phyloP scores from a whole-genome alignment of 2,888 invertebrate species.

The Apodemia hepburni region DNA sequence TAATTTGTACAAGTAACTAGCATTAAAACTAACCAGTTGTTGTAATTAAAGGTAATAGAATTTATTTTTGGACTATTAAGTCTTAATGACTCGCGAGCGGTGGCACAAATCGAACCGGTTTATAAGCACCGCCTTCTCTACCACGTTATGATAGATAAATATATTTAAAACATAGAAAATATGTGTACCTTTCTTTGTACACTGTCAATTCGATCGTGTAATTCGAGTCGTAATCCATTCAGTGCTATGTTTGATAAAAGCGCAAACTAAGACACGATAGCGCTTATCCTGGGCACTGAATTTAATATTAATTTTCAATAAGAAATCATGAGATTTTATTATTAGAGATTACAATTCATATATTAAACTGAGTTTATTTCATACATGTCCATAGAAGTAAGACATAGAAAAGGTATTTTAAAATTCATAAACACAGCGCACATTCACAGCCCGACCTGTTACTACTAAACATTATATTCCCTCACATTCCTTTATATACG shows the following conservation, averaged over 20 bases:
- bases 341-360: conserved; percentile 5
- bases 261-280: conserved; percentile 6
- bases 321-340: not conserved
- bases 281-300: not conserved
- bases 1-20: not conserved
- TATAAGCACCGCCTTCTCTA: not conserved
- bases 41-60: not conserved
- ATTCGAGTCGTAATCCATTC: conserved; percentile 11
- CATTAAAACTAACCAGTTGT: not conserved
- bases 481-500: not conserved
- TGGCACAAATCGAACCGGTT: not conserved
- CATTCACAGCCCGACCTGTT: conserved; percentile 11
- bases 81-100: not conserved
- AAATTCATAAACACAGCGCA: conserved; percentile 13
- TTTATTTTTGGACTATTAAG: conserved; percentile 6
- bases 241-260: not conserved
- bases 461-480: not conserved
- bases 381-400: conserved; percentile 9
- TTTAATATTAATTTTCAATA: not conserved
- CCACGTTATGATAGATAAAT: conserved; percentile 1
- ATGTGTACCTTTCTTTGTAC: conserved; percentile 11
- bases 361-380: conserved; percentile 15
- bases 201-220: conserved; percentile 9
- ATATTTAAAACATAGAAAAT: conserved; percentile 12
- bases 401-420: conserved; percentile 10